Base-by-base conservation (phyloP, 2,797 vertebrate species). In the Hippocampus kuda region DNA sequence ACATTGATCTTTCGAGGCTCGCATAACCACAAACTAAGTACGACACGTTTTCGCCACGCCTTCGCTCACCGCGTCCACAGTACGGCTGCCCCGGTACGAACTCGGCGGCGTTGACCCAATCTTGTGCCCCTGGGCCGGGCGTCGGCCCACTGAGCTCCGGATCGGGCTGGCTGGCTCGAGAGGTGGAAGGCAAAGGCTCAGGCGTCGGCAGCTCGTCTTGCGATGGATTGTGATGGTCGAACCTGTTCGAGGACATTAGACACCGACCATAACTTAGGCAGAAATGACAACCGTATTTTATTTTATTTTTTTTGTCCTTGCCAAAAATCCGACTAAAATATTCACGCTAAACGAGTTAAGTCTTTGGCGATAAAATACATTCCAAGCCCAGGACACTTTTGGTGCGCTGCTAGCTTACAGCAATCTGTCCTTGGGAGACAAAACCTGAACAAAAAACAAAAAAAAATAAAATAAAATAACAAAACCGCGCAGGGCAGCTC, bases 41-140 rank as follows among this genome's bases (percentile, higher is more conserved):
- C 24, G 26, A 59, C 10, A 9, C n/a, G 18, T 34, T 6, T 60
- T 30, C 22, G 2, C 20, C 51, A 8, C n/a, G n/a, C n/a, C n/a
- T 12, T 61, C 1, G 26, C 75, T 83, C 67, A 98, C 96, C 93
- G 72, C 96, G 93, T 77, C 96, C 94, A 76, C 94, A 98, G 90
- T 98, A 99, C 0, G 96, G 97, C 86, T 98, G 96, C 75, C 97
- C 97, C 57, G 97, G 96, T 68, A 99, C 92, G 83, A 99, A 99
- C 87, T 99, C 97, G 0, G 95, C 92, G 24, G 97, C 97, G 68
- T 97, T 96, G 86, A 94, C 94, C 97, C 97, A 99, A 87, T 98
- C 95, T 82, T 92, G 93, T 61, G 89, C 90, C 71, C 88, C 91
- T 5, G 89, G 88, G 74, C 89, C 73, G 22, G 82, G 78, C 67